Percentiles rank a stretch among this genome's conserved stretches.
These are phyloP conservation scores for Liodrosophila aerea DNA, from an alignment of 2,888 invertebrate genomes.

Conservation along the genomic window DNA sequence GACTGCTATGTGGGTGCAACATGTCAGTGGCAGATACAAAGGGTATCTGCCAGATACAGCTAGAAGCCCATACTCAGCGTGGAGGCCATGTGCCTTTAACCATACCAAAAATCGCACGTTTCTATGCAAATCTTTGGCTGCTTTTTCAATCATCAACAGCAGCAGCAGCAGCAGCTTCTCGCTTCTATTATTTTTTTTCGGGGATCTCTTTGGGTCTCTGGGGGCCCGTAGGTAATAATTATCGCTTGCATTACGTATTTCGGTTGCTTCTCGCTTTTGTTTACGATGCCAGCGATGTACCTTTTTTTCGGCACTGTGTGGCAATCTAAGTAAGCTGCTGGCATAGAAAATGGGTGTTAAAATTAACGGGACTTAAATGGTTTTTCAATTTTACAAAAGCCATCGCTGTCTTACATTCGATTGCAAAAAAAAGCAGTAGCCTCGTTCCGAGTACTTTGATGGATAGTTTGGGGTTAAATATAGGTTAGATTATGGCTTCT, in stretches of 20 bases:
- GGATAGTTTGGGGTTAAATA: constrained; percentile 78
- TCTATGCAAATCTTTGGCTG: constrained; percentile 72
- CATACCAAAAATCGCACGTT: constrained; percentile 71
- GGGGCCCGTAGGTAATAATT: constrained; percentile 70
- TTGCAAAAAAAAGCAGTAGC: constrained; percentile 52
- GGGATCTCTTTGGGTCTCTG: constrained; percentile 16
- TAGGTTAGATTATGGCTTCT: constrained; percentile 71
- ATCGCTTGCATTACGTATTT: constrained; percentile 76
- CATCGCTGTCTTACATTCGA: constrained; percentile 39
- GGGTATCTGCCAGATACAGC: constrained; percentile 52
- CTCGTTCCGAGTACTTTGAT: constrained; percentile 61
- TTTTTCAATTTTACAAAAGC: constrained; percentile 72
- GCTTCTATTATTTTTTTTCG: constrained; percentile 36
- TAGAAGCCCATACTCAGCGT: constrained; percentile 31
- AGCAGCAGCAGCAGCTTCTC: constrained; percentile 21
- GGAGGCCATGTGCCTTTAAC: constrained; percentile 55
- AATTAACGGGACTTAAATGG: constrained; percentile 74
- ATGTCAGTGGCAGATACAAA: constrained; percentile 39
- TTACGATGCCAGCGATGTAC: constrained; percentile 46
- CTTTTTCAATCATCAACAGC: constrained; percentile 67
- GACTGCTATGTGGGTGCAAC: constrained; percentile 52
- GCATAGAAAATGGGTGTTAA: constrained; percentile 74
- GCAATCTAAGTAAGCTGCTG: constrained; percentile 57
- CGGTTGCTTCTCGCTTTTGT: constrained; percentile 71
- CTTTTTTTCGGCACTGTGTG: constrained; percentile 30